Evolutionary conservation across 2,113 vertebrate species (phyloP).

Genomic region (Tursiops truncatus): DNA sequence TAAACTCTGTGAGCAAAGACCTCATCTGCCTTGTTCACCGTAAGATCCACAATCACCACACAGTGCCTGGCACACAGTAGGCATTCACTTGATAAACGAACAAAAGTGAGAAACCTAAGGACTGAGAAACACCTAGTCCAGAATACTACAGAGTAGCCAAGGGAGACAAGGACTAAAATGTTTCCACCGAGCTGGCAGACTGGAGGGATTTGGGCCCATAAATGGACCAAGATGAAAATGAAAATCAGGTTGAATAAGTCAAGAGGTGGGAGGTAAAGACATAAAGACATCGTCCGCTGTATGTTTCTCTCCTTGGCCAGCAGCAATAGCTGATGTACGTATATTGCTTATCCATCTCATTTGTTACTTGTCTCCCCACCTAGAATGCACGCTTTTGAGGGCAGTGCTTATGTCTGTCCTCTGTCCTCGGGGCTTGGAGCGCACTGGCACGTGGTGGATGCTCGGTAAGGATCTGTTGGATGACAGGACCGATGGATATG

Average conservation of each 20-base stretch:
- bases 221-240: not conserved
- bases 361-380: not conserved
- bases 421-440: too few relatives aligned
- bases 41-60: too few relatives aligned
- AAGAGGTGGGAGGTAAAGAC: not conserved
- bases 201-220: not conserved
- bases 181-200: not conserved
- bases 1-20: not conserved
- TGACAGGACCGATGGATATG: not conserved
- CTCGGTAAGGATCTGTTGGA: not conserved
- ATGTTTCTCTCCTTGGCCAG: not conserved
- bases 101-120: not conserved
- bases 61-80: not conserved
- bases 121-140: not conserved
- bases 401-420: not conserved
- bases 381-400: not conserved
- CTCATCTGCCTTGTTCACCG: not conserved
- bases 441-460: fast-evolving
- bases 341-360: not conserved
- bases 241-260: not conserved
- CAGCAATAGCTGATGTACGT: not conserved
- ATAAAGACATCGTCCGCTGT: not conserved
- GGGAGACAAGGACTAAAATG: not conserved
- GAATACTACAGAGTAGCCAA: not conserved
- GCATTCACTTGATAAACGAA: not conserved